Conservation (phyloP, 1,140 invertebrate species). For the Drosophila kurseongensis region DNA sequence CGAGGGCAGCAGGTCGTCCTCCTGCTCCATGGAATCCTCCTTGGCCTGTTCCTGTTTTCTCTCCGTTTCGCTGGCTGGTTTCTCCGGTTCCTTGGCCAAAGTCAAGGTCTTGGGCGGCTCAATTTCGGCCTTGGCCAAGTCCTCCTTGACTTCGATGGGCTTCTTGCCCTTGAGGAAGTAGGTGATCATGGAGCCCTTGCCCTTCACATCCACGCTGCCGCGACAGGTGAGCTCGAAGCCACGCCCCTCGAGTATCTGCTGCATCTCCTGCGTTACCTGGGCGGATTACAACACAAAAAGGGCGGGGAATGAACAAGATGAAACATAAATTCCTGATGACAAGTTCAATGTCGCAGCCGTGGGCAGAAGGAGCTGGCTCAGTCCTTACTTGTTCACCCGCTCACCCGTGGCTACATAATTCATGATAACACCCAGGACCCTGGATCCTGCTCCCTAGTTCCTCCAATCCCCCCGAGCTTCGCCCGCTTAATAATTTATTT, state of each 20-base stretch:
- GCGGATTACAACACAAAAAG: conserved; percentile 19
- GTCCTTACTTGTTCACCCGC: conserved; percentile 48
- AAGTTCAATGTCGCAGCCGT: conserved; percentile 64
- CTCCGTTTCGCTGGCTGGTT: not conserved
- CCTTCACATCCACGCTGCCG: conserved; percentile 95
- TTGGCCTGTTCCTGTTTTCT: conserved; percentile 1
- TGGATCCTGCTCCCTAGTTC: not conserved
- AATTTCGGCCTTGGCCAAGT: conserved; percentile 20
- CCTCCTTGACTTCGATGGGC: conserved; percentile 59
- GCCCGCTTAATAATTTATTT: conserved; percentile 78
- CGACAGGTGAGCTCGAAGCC: conserved; percentile 92
- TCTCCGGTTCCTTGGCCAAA: conserved; percentile 9
- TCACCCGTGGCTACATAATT: conserved; percentile 61
- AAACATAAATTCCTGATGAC: conserved; percentile 76
- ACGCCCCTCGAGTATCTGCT: conserved; percentile 90
- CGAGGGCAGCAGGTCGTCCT: conserved; percentile 62
- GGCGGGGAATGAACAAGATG: conserved; percentile 16
- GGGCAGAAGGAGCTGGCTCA: conserved; percentile 28
- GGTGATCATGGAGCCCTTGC: conserved; percentile 97
- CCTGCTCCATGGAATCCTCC: conserved; percentile 10
- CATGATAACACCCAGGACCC: conserved; percentile 61
- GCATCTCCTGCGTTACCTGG: conserved; percentile 94
- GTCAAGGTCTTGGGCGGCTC: conserved; percentile 29
- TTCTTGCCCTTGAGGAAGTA: conserved; percentile 90
- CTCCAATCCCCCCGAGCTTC: not conserved